Evolutionary conservation across 1,140 invertebrate species (phyloP), one percentile per base, ranked within the genome.

Genomic region (Drosophila littoralis): DNA sequence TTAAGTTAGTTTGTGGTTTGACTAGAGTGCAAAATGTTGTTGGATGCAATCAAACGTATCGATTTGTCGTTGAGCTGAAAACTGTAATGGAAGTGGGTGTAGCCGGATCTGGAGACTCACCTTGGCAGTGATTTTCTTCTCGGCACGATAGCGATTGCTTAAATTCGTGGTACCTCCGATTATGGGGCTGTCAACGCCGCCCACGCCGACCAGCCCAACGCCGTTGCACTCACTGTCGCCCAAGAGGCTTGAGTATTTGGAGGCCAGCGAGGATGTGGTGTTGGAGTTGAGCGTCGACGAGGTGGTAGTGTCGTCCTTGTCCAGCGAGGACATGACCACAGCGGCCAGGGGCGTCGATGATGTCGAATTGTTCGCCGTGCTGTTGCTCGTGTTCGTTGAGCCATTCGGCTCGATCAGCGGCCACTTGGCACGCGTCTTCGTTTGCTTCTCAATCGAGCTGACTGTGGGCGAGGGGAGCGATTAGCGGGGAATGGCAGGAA

Each of bases 51-150:
- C 50, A n/a, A 51, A 33, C 50, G 50, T n/a, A 33, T 51, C 52
- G 35, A 12, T 8, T 32, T 38, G 6, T 32, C 35, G 64, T 36
- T 73, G 54, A 45, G 63, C 63, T 72, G 63, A 7, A 66, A 70
- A 70, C 33, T 52, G 72, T 15, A 7, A 1, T 7, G 1, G 17
- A 13, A 3, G 5, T n/a, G n/a, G 35, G 5, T 2, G 7, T 15
- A 7, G 13, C 9, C 8, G 13, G 33, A 1, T 42, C 12, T 7
- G 12, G 9, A 1, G 10, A 75, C 85, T 91, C 60, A 92, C 91
- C 91, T 92, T 92, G 89, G 91, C 91, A 92, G 91, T 92, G 90
- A 88, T 91, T 92, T 92, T 92, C 86, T 92, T 92, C 76, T 92
- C 91, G 22, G 91, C 75, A 12, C 91, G 81, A 77, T 89, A 92